Conservation (phyloP, 2,113 vertebrate species). For the Cygnus buccinator region DNA sequence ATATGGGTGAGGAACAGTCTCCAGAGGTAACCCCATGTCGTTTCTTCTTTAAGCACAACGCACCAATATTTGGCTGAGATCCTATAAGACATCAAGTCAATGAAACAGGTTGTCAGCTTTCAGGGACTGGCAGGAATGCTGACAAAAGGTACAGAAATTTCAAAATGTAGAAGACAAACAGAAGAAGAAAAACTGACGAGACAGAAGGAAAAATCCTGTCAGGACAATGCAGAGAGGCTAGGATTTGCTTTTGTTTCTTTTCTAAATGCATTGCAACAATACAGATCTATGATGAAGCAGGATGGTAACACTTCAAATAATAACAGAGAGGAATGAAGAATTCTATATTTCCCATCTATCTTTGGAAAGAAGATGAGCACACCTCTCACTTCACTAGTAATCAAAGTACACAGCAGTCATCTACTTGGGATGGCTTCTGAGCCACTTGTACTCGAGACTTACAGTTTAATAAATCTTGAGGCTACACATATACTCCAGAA, state of each 20-base stretch:
- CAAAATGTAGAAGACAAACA: not conserved
- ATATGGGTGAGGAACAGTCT: not conserved
- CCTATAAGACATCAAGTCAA: not conserved
- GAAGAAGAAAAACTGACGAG: not conserved
- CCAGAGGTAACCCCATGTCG: not conserved
- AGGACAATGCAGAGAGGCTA: not conserved
- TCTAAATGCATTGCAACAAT: not conserved
- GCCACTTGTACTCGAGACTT: not conserved
- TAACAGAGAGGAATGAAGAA: not conserved
- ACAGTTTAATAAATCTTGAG: not conserved
- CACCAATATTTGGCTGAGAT: not conserved
- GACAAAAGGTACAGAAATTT: not conserved
- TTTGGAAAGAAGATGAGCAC: not conserved
- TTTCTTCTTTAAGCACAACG: not conserved
- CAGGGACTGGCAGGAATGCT: not conserved
- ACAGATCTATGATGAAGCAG: not conserved
- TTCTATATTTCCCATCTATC: not conserved
- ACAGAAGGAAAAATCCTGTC: not conserved
- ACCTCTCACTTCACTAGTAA: not conserved
- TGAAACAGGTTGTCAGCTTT: not conserved
- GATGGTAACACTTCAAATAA: not conserved
- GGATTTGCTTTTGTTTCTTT: not conserved
- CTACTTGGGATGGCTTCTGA: not conserved
- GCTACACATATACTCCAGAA: not conserved
- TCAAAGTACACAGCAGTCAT: not conserved